Evolutionary conservation across 2,888 invertebrate genomes (phyloP).

Genomic region (Yponomeuta sedellus): DNA sequence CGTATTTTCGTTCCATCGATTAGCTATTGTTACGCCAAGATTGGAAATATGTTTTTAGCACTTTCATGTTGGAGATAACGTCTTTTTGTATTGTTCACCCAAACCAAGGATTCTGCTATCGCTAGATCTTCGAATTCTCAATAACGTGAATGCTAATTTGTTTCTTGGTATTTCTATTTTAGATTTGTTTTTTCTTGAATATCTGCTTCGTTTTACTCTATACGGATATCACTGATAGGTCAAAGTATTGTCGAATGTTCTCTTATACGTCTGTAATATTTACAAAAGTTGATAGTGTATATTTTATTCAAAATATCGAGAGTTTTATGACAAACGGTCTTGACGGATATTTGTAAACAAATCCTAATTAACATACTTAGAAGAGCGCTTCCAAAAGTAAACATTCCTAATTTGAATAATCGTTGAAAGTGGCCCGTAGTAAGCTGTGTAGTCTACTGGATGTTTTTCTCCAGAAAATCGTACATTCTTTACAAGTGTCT

Average conservation of each 20-base stretch:
- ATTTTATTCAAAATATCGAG: too few species aligned
- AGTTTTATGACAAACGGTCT: background rate
- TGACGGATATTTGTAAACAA: too few species aligned
- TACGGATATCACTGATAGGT: too few species aligned
- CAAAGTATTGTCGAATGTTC: too few species aligned
- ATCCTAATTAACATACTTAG: too few species aligned
- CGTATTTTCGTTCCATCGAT: constrained; percentile 41
- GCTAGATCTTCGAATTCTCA: background rate
- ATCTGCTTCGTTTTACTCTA: background rate
- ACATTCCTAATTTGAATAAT: background rate
- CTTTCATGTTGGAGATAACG: constrained; percentile 55
- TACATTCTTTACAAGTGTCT: constrained; percentile 54
- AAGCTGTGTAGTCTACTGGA: background rate
- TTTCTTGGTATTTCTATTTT: background rate
- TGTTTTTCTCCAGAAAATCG: constrained; percentile 49
- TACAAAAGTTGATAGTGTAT: too few species aligned
- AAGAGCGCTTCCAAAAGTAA: background rate
- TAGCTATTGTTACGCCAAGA: constrained; percentile 50
- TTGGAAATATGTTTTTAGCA: constrained; percentile 47
- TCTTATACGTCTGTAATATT: too few species aligned
- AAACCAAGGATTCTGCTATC: constrained; percentile 3
- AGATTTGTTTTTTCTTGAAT: background rate
- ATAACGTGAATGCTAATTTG: background rate
- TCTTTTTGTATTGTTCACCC: constrained; percentile 28
- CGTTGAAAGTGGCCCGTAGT: background rate